These are phyloP conservation scores for Rhinichthys klamathensis DNA, from an alignment of 2,113 vertebrate species.

Conservation along the genomic window DNA sequence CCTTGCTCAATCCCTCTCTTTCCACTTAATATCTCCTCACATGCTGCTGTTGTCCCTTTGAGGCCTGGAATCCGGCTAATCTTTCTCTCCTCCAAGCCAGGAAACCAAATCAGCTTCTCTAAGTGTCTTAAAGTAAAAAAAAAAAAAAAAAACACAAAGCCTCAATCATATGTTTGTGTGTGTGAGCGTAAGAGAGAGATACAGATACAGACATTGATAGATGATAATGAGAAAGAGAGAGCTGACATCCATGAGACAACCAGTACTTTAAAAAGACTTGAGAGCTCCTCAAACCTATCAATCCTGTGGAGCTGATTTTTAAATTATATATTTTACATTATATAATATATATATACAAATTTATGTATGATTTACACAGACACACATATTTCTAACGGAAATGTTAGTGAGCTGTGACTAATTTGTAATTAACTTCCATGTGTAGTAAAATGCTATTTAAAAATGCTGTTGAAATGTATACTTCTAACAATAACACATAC, in stretches of 20 bases:
- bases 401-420: no score
- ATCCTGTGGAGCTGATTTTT: not conserved
- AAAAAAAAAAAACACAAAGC: conserved; percentile 10
- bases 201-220: conserved; percentile 22
- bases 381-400: no score
- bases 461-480: no score
- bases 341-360: no score
- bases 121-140: conserved; percentile 24
- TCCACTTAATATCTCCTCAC: conserved; percentile 47
- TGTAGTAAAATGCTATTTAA: no score
- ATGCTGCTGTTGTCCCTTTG: conserved; percentile 49
- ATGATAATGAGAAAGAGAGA: conserved; percentile 23
- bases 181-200: conserved; percentile 10
- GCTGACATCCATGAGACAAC: not conserved
- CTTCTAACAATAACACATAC: no score
- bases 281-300: not conserved
- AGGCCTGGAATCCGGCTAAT: conserved; percentile 56
- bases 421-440: no score
- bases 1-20: conserved; percentile 14
- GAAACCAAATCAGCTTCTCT: conserved; percentile 52
- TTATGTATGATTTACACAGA: no score
- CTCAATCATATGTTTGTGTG: conserved; percentile 35
- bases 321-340: not conserved
- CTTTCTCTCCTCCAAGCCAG: conserved; percentile 34
- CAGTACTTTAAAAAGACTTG: conserved; percentile 5